These are phyloP conservation scores for Phrixothrix hirtus DNA, from an alignment of 2,888 invertebrate species.

Conservation along the genomic window DNA sequence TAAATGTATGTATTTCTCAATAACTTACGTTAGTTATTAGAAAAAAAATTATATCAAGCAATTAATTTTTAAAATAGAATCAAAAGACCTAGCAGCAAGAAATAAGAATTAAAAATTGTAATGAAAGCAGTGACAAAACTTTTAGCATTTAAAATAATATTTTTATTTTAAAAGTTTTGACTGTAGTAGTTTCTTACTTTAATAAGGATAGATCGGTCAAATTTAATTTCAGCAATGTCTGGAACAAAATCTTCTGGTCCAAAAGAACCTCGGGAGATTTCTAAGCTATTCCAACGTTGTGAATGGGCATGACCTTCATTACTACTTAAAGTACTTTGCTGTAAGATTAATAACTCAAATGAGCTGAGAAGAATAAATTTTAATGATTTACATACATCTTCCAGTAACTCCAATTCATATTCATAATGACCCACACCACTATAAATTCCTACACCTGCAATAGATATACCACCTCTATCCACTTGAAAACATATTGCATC, in stretches of 20 bases:
- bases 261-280: constrained; percentile 81
- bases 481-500: constrained; percentile 96
- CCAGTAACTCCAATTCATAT: constrained; percentile 88
- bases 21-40: too few species aligned
- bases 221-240: constrained; percentile 88
- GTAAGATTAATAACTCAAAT: constrained; percentile 23
- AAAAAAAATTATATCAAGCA: too few species aligned
- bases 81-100: too few species aligned
- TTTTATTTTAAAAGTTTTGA: too few species aligned
- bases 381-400: constrained; percentile 69
- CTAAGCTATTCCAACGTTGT: constrained; percentile 87
- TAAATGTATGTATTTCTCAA: too few species aligned
- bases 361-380: neutral
- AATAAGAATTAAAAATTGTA: too few species aligned
- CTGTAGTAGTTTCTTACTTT: constrained; percentile 65
- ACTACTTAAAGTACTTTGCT: constrained; percentile 58
- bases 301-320: constrained; percentile 64
- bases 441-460: constrained; percentile 89
- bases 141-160: too few species aligned
- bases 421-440: constrained; percentile 88
- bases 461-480: constrained; percentile 83
- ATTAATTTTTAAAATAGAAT: too few species aligned
- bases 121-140: too few species aligned
- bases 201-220: constrained; percentile 83
- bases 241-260: constrained; percentile 84